phyloP scores from a whole-genome alignment of 2,888 invertebrate species.

The Melanophora roralis region DNA sequence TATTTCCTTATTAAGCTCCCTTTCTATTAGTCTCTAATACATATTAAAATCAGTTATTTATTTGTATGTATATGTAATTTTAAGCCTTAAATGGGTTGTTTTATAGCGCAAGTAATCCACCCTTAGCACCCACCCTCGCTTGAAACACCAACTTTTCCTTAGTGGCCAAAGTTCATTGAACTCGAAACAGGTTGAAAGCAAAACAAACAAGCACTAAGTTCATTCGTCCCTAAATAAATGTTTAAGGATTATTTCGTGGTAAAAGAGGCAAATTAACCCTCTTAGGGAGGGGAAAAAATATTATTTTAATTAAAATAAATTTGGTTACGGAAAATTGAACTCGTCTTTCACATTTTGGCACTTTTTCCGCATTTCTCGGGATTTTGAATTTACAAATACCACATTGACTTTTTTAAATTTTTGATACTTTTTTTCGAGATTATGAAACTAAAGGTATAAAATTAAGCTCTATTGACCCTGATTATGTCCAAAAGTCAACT shows the following conservation, averaged over 20 bases:
- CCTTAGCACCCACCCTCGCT: too few relatives aligned
- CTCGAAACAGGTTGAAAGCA: conserved; percentile 40
- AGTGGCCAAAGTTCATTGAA: conserved; percentile 49
- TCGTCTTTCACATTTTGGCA: too few relatives aligned
- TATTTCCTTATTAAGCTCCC: not conserved
- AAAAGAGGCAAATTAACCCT: not conserved
- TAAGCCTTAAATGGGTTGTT: conserved; percentile 49
- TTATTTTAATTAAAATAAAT: too few relatives aligned
- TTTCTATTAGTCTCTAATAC: conserved; percentile 19
- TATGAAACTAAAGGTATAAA: too few relatives aligned
- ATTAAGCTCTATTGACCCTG: too few relatives aligned
- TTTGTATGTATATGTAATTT: not conserved
- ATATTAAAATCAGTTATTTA: not conserved
- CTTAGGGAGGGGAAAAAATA: too few relatives aligned
- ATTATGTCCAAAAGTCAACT: too few relatives aligned
- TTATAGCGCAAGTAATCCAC: conserved; percentile 37
- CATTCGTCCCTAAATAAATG: conserved; percentile 20
- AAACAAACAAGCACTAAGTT: conserved; percentile 2
- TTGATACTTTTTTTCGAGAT: too few relatives aligned
- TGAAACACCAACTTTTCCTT: not conserved
- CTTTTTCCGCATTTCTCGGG: too few relatives aligned
- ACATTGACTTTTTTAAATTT: too few relatives aligned
- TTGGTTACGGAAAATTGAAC: too few relatives aligned
- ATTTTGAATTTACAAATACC: too few relatives aligned
- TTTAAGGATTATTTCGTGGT: not conserved